Evolutionary conservation across 2,797 vertebrate genomes (phyloP).

Genomic region (Coluber constrictor): DNA sequence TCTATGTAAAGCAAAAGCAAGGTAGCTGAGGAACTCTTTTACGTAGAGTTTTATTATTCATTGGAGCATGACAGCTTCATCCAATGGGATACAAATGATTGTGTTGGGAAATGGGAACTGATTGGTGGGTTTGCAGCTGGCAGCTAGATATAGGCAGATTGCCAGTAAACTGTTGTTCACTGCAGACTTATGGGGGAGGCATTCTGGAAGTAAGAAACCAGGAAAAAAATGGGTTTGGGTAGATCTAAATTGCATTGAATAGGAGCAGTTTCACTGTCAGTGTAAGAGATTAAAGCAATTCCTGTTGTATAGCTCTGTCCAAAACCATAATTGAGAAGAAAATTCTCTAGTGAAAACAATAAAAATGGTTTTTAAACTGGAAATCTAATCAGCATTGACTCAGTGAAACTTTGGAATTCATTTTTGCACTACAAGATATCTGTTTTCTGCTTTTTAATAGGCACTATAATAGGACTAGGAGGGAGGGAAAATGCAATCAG

Average conservation of each 20-base stretch:
- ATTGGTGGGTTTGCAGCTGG: slow-evolving; percentile 32
- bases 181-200: slow-evolving; percentile 47
- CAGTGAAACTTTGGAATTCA: slow-evolving; percentile 56
- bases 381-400: slow-evolving; percentile 70
- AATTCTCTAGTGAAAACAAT: slow-evolving; percentile 64
- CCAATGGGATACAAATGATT: slow-evolving; percentile 29
- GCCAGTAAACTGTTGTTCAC: slow-evolving; percentile 26
- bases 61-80: slow-evolving; percentile 11
- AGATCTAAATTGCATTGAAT: slow-evolving; percentile 59
- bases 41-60: slow-evolving; percentile 16
- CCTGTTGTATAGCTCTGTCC: slow-evolving; percentile 61
- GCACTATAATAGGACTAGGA: slow-evolving; percentile 30
- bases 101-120: slow-evolving; percentile 14
- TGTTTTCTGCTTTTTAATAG: slow-evolving; percentile 39
- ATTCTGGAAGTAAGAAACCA: slow-evolving; percentile 33
- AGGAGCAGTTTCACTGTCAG: slow-evolving; percentile 45
- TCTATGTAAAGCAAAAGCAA: neutral
- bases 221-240: slow-evolving; percentile 42
- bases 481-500: slow-evolving; percentile 30
- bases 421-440: slow-evolving; percentile 35
- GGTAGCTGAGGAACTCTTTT: neutral
- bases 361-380: slow-evolving; percentile 62
- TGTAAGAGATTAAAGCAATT: slow-evolving; percentile 71
- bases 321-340: slow-evolving; percentile 61
- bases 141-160: slow-evolving; percentile 31